Evolutionary conservation across 2,888 invertebrate species (phyloP), one percentile per base, ranked within the genome.

Genomic region (Ctenicera cuprea): DNA sequence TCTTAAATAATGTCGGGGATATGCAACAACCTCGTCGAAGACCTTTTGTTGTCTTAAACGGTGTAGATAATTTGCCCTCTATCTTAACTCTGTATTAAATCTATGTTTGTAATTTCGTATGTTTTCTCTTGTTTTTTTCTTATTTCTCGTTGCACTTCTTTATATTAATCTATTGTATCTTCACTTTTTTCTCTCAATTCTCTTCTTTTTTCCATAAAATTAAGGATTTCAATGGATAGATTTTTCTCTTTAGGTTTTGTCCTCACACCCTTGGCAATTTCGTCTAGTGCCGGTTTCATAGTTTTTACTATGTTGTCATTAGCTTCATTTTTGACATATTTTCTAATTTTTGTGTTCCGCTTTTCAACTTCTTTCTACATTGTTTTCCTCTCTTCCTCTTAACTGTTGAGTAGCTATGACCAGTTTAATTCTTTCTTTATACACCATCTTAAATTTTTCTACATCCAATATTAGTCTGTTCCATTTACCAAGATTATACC

Each of bases 381-480:
- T 41, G 41, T 11, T 45, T 14, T 45, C 18, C 45, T 45, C 16
- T 45, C 18, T 45, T n/a, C n/a, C 45, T 45, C 45, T 45, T 45
- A 45, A 18, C 7, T 45, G 45, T 16, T 45, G 14, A 12, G 45
- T 45, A 12, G 18, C n/a, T 16, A 45, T 16, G 2, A 7, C 45
- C n/a, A n/a, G 45, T 45, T 45, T 45, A 45, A n/a, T 45, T 8
- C 45, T 45, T 45, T 14, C 18, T 45, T 45, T 45, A 14, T 18
- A 7, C n/a, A 45, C n/a, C 45, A 45, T 45, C 45, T 45, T n/a
- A 45, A 45, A n/a, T 45, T 14, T 45, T 45, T 45, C 45, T 26
- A 26, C 26, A 3, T 26, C 5, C 26, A 26, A 26, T n/a, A n/a
- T n/a, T n/a, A n/a, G n/a, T n/a, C n/a, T n/a, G n/a, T n/a, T n/a